A percentile compares a stretch with the other conserved stretches of the same genome.
These are phyloP conservation scores for Lutraria lutraria DNA, from an alignment of 2,888 invertebrate genomes.

Conservation along the genomic window DNA sequence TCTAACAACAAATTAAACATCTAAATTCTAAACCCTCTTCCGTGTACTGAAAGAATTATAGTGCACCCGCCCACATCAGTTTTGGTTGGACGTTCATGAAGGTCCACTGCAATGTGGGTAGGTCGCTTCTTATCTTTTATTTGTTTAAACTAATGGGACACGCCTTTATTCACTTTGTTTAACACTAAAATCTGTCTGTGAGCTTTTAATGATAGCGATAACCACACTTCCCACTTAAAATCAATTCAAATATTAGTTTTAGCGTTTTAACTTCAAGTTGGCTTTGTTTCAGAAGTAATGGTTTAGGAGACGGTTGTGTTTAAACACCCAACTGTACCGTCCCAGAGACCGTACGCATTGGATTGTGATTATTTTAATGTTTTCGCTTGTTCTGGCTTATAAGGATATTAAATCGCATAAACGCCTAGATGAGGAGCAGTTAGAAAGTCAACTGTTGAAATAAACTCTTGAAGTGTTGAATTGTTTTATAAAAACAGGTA, in stretches of 20 bases:
- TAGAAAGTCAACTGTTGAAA: not conserved
- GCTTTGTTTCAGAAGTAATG: slow-evolving; percentile 54
- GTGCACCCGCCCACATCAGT: not conserved
- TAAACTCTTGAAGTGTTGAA: not conserved
- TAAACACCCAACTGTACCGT: not conserved
- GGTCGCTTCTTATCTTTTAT: slow-evolving; percentile 57
- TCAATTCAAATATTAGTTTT: slow-evolving; percentile 68
- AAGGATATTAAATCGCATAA: not conserved
- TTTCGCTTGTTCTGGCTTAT: not conserved
- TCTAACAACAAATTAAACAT: too few relatives aligned
- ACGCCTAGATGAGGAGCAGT: not conserved
- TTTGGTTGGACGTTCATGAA: not conserved
- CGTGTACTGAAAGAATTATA: too few relatives aligned
- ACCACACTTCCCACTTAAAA: slow-evolving; percentile 62
- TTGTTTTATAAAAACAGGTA: not conserved
- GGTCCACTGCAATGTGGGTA: slow-evolving; percentile 24
- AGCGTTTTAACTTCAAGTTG: slow-evolving; percentile 53
- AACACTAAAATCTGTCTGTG: slow-evolving; percentile 41
- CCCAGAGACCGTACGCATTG: not conserved
- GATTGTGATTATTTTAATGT: not conserved
- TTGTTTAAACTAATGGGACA: slow-evolving; percentile 40
- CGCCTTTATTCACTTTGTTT: slow-evolving; percentile 27
- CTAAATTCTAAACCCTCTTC: too few relatives aligned
- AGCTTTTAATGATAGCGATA: slow-evolving; percentile 55
- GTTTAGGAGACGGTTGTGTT: slow-evolving; percentile 35